Evolutionary conservation across 2,797 vertebrate species (phyloP).

Genomic region (Myotis planiceps): DNA sequence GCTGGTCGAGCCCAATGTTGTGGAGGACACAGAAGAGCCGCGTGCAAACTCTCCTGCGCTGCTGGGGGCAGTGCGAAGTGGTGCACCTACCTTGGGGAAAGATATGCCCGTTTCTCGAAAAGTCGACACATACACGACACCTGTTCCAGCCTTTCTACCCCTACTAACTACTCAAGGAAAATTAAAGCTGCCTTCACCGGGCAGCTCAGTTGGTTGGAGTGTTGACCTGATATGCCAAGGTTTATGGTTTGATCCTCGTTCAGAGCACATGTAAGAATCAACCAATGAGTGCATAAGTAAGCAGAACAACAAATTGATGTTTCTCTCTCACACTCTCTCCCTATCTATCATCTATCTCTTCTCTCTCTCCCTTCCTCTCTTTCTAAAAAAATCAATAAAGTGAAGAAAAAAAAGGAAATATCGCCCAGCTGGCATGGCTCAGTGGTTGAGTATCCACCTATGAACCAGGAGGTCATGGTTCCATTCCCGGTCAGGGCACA

Average conservation of each 20-base stretch:
- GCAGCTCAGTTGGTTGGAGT: background rate
- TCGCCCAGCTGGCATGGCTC: no score
- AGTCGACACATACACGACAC: no score
- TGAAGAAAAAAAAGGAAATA: background rate
- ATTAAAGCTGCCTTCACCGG: background rate
- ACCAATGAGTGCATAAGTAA: background rate
- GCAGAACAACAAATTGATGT: background rate
- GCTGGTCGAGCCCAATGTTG: background rate
- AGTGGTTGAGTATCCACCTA: no score
- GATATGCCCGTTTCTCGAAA: background rate
- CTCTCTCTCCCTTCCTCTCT: background rate
- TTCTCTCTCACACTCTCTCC: background rate
- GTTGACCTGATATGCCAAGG: background rate
- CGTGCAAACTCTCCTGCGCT: background rate
- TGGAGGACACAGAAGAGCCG: background rate
- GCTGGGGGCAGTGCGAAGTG: background rate
- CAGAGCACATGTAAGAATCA: background rate
- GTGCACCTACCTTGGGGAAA: background rate
- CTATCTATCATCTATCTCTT: no score
- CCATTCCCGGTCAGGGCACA: no score
- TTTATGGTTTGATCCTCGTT: background rate
- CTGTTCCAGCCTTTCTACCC: background rate
- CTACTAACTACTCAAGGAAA: background rate
- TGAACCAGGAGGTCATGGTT: no score
- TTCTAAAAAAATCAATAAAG: background rate